Evolutionary conservation across 1,140 invertebrate species (phyloP).

Genomic region (Aphelenchoides fujianensis): DNA sequence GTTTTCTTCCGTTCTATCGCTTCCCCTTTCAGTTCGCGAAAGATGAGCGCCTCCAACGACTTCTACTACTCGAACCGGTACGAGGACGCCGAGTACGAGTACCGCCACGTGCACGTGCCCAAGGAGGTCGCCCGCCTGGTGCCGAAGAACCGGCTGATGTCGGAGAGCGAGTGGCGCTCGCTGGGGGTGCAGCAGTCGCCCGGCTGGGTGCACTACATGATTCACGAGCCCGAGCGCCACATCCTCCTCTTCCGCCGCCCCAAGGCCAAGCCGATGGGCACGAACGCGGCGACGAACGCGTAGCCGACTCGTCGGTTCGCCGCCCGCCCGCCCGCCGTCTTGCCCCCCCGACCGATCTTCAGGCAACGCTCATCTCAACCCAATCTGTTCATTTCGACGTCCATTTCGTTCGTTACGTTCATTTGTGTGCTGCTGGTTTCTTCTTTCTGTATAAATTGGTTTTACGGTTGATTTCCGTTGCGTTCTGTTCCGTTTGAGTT

Average conservation of each 20-base stretch:
- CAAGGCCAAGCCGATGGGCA: conserved; percentile 33
- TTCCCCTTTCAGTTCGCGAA: not conserved
- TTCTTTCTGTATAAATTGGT: conserved; percentile 5
- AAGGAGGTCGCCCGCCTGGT: conserved; percentile 79
- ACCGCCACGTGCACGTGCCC: conserved; percentile 86
- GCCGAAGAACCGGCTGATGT: conserved; percentile 86
- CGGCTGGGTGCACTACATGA: conserved; percentile 92
- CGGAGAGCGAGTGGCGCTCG: conserved; percentile 89
- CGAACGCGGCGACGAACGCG: too few species aligned
- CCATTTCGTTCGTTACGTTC: too few species aligned
- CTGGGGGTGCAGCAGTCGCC: conserved; percentile 82
- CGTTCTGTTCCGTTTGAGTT: conserved; percentile 3
- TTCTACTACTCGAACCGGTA: conserved; percentile 81
- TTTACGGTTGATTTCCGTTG: not conserved
- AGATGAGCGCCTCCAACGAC: conserved; percentile 37
- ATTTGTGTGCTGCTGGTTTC: too few species aligned
- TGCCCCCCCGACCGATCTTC: too few species aligned
- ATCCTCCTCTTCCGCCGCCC: conserved; percentile 49
- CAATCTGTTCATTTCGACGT: too few species aligned
- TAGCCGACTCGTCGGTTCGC: too few species aligned
- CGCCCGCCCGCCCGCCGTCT: too few species aligned
- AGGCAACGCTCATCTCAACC: too few species aligned
- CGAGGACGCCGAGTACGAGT: conserved; percentile 77
- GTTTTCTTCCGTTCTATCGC: not conserved
- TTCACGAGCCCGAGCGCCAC: conserved; percentile 74